Evolutionary conservation across 2,888 invertebrate genomes (phyloP).

Genomic region (Eulithis prunata): DNA sequence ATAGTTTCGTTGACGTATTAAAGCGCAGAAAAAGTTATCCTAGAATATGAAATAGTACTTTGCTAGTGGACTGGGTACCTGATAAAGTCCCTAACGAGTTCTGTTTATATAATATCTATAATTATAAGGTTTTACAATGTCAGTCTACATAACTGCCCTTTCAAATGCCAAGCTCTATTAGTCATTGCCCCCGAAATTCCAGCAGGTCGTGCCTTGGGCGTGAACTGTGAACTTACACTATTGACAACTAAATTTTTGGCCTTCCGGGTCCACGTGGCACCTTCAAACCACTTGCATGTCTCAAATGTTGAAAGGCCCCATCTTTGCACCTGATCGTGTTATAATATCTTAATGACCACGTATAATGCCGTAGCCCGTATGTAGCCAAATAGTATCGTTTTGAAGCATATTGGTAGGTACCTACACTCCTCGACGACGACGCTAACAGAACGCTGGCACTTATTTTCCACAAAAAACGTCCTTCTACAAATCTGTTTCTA

Average conservation of each 20-base stretch:
- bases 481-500: slow-evolving; percentile 34
- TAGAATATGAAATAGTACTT: no score
- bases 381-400: not conserved
- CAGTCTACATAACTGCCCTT: slow-evolving; percentile 59
- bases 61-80: no score
- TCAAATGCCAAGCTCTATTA: slow-evolving; percentile 73
- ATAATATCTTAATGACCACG: no score
- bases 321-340: no score
- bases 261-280: no score
- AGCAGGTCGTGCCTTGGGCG: slow-evolving; percentile 7
- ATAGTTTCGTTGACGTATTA: no score
- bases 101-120: not conserved
- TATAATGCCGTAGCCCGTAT: no score
- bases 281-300: no score
- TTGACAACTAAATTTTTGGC: no score
- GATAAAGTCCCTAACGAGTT: no score
- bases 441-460: not conserved
- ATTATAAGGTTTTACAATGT: not conserved
- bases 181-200: slow-evolving; percentile 46
- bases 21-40: no score
- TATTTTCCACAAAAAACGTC: slow-evolving; percentile 23
- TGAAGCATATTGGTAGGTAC: not conserved
- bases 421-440: not conserved
- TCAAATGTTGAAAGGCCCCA: no score
- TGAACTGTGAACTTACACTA: not conserved